Percentiles rank a stretch among this genome's conserved stretches.
Conservation (phyloP, 1,140 invertebrate species). For the Oedothorax gibbosus region DNA sequence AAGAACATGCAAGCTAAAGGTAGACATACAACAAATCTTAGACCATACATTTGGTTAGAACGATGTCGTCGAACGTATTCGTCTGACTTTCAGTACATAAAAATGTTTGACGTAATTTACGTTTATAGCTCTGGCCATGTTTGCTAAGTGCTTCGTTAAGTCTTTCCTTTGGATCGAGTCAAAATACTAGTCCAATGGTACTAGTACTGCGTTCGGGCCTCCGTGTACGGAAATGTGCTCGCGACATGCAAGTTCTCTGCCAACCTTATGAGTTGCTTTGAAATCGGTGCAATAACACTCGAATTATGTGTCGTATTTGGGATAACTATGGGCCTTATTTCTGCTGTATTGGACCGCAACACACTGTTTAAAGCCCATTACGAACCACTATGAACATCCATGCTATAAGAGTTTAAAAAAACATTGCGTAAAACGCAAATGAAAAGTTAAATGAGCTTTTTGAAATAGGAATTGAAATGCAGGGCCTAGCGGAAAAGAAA, state of each 20-base stretch:
- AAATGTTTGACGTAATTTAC: constrained; percentile 52
- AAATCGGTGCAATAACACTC: no score
- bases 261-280: no score
- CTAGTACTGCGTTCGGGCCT: constrained; percentile 1
- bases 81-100: constrained; percentile 39
- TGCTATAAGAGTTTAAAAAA: no score
- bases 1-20: constrained; percentile 37
- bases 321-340: no score
- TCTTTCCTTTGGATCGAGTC: constrained; percentile 27
- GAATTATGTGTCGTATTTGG: no score
- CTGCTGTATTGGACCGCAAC: no score
- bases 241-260: constrained; percentile 45
- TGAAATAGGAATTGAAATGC: no score
- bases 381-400: no score
- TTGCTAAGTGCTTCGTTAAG: constrained; percentile 46
- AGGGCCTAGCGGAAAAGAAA: no score
- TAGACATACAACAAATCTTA: background rate
- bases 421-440: no score
- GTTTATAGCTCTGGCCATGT: constrained; percentile 16
- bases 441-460: no score
- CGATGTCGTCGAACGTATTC: constrained; percentile 34
- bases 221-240: constrained; percentile 42
- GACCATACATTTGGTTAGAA: constrained; percentile 33
- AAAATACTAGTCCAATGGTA: constrained; percentile 14
- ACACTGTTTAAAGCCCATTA: no score